Percentiles rank a stretch among this genome's conserved stretches.
phyloP scores from a whole-genome alignment of 1,140 invertebrate genomes.

The Cherax destructor region DNA sequence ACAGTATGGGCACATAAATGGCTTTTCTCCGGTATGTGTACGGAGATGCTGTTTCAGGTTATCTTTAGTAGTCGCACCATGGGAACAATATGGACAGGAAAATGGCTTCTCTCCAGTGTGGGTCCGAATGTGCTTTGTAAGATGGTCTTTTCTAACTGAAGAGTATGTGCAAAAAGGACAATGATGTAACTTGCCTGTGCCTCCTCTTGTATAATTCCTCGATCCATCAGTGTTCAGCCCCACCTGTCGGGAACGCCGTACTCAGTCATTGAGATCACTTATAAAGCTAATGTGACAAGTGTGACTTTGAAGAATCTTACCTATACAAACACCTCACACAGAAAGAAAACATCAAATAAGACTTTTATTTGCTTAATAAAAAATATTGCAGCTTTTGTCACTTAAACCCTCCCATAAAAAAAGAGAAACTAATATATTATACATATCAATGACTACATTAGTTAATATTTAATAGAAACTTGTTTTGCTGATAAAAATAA shows the following conservation, averaged over 20 bases:
- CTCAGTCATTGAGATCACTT: conserved; percentile 31
- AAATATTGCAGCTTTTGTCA: too few relatives aligned
- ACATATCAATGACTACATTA: too few relatives aligned
- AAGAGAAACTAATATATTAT: too few relatives aligned
- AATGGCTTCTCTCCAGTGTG: conserved; percentile 65
- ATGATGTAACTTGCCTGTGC: conserved; percentile 25
- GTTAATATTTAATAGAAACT: too few relatives aligned
- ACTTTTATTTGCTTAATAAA: too few relatives aligned
- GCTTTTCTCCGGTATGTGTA: conserved; percentile 54
- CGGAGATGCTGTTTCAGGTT: conserved; percentile 40
- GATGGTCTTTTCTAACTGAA: conserved; percentile 55
- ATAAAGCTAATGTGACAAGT: not conserved
- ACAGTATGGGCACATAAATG: conserved; percentile 39
- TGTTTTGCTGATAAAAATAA: too few relatives aligned
- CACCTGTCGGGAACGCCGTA: conserved; percentile 52
- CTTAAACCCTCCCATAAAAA: too few relatives aligned
- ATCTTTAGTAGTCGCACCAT: conserved; percentile 53
- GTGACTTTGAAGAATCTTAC: not conserved
- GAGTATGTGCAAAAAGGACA: conserved; percentile 34
- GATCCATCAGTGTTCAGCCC: conserved; percentile 23
- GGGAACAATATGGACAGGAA: conserved; percentile 47
- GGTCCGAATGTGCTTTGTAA: conserved; percentile 63
- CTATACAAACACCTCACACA: too few relatives aligned
- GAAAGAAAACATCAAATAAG: too few relatives aligned
- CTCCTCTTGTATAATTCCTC: conserved; percentile 6